Base-by-base conservation (phyloP, 37 sponge, comb jelly and placozoan genomes). In the Chondrosia reniformis region DNA sequence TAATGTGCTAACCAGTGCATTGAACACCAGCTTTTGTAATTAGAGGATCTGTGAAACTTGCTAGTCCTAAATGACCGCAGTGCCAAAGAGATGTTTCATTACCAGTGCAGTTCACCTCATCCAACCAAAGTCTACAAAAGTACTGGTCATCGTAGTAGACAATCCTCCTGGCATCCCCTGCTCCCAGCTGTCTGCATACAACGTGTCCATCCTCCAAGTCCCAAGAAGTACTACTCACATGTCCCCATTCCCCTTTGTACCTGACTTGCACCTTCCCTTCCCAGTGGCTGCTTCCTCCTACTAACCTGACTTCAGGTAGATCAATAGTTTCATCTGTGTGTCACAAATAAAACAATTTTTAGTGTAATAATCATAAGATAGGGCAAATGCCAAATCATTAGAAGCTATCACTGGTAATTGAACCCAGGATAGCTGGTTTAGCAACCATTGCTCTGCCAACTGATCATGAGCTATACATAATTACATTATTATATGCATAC, bases 211-310 rank as follows among this genome's bases (percentile, higher is more conserved):
- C 43, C 2, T 1, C 24, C 4, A 69, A 25, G 72, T 40, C 12
- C 72, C 72, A 69, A 2, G 2, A 9, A 42, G 72, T 37, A 69
- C 72, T 44, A 6, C 72, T 43, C 1, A 69, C 36, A 6, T 69
- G 42, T 1, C 72, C 72, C 72, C 72, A 69, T 6, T 69, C 72
- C 12, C 72, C 72, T 10, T 69, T 25, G 12, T 69, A 40, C 72
- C 22, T 41, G 19, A 69, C 43, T 34, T 69, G 72, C 2, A 69
- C 43, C 17, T 69, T 69, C n/a, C 72, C 72, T 37, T 69, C 72
- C n/a, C 15, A 69, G 24, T 17, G 24, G n/a, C n/a, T 69, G 44
- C 43, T 0, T 10, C 72, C 72, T 40, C 40, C 72, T 34, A 69
- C 72, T 17, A 69, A 25, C 24, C 72, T 41, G 1, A 69, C 12